Conservation (phyloP, 2,797 vertebrate species). For the Lateolabrax maculatus region DNA sequence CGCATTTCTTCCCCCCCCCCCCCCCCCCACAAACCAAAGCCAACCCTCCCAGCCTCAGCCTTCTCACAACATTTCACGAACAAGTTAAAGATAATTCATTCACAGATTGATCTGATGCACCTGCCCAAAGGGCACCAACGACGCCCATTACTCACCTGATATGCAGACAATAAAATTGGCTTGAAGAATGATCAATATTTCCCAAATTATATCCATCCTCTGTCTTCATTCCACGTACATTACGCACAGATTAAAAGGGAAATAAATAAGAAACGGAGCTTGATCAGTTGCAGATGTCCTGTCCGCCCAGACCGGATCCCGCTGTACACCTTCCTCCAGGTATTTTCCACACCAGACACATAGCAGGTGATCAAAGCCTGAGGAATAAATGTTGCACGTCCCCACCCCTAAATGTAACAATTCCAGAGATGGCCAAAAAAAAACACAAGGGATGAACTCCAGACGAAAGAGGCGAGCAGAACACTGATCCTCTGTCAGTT, state of each 20-base stretch:
- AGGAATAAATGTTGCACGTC: slow-evolving; percentile 57
- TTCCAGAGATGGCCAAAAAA: slow-evolving; percentile 43
- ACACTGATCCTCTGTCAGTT: slow-evolving; percentile 59
- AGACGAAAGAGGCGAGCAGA: slow-evolving; percentile 19
- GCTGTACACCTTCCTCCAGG: slow-evolving; percentile 89
- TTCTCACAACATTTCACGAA: neutral
- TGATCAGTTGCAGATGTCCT: slow-evolving; percentile 89
- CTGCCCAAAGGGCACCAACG: slow-evolving; percentile 17
- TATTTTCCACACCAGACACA: slow-evolving; percentile 91
- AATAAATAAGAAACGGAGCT: slow-evolving; percentile 37
- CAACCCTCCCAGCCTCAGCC: neutral
- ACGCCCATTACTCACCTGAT: slow-evolving; percentile 90
- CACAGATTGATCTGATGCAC: neutral
- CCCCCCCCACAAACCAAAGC: neutral
- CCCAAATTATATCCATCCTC: slow-evolving; percentile 99
- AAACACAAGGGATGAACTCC: slow-evolving; percentile 58
- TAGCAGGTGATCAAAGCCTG: slow-evolving; percentile 85
- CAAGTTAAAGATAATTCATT: slow-evolving; percentile 1
- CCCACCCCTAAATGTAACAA: slow-evolving; percentile 53
- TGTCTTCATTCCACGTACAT: slow-evolving; percentile 97
- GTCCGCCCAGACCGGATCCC: slow-evolving; percentile 88
- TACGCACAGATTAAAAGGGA: slow-evolving; percentile 82
- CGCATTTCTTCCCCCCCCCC: neutral
- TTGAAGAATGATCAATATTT: slow-evolving; percentile 97
- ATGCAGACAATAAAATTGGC: slow-evolving; percentile 96